Percentiles rank a stretch among this genome's conserved stretches.
These are phyloP conservation scores for Imbricaverruca yamaguchii DNA, from an alignment of 2,888 invertebrate species.

Conservation along the genomic window DNA sequence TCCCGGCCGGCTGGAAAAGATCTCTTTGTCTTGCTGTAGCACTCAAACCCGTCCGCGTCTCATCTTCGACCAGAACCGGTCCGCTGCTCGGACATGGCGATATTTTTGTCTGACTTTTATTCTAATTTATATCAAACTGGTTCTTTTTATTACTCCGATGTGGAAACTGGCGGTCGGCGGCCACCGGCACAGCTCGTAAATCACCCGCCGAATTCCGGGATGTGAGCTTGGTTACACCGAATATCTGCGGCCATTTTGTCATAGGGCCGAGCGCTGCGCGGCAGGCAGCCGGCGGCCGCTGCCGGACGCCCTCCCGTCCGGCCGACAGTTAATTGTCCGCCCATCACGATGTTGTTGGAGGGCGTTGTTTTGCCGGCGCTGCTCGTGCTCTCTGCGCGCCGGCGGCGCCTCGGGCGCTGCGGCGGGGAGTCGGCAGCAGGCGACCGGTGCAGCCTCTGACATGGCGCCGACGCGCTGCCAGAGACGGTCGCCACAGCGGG, in stretches of 20 bases:
- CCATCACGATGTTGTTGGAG: conserved; percentile 20
- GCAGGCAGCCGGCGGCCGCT: neutral
- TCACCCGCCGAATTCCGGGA: neutral
- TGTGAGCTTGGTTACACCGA: neutral
- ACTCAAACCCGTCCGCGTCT: neutral
- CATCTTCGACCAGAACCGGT: conserved; percentile 8
- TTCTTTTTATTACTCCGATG: conserved; percentile 17
- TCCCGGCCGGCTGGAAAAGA: neutral
- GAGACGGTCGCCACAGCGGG: neutral
- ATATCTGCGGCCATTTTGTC: conserved; percentile 8
- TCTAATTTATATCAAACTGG: conserved; percentile 21
- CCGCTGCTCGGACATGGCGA: neutral
- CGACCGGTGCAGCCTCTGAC: neutral
- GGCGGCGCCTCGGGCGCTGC: neutral
- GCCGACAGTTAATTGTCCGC: conserved; percentile 2
- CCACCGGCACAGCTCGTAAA: neutral
- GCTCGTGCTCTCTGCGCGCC: neutral
- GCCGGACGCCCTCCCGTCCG: neutral
- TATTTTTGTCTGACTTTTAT: conserved; percentile 18
- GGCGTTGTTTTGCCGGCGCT: conserved; percentile 10
- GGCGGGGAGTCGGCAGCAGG: neutral
- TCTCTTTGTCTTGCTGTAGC: neutral
- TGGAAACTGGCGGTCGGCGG: conserved; percentile 7
- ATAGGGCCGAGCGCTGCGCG: neutral
- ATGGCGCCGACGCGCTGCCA: neutral